Conservation (phyloP, 2,888 invertebrate species). For the Choreutis nemorana region DNA sequence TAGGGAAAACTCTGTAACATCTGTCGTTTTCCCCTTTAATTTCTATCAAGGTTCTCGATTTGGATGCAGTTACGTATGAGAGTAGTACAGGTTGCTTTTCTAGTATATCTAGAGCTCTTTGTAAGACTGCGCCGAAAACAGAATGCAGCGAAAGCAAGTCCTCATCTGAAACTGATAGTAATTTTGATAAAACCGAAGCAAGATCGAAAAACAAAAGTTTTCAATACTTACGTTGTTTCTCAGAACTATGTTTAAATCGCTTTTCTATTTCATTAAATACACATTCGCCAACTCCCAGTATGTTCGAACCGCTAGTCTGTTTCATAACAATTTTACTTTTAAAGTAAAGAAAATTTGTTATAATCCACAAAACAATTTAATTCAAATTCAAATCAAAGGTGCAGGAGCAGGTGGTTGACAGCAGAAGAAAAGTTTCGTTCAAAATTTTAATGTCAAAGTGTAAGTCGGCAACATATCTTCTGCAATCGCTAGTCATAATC, state of each 20-base stretch:
- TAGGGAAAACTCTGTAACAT: constrained; percentile 69
- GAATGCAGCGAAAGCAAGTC: constrained; percentile 64
- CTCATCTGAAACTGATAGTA: constrained; percentile 64
- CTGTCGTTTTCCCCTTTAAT: constrained; percentile 60
- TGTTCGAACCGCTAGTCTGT: constrained; percentile 14
- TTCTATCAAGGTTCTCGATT: constrained; percentile 60
- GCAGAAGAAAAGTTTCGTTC: too few relatives aligned
- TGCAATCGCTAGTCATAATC: too few relatives aligned
- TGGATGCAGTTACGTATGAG: constrained; percentile 46
- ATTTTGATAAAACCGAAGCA: neutral
- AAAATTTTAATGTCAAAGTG: too few relatives aligned
- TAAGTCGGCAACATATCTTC: too few relatives aligned
- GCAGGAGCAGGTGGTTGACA: too few relatives aligned
- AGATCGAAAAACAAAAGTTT: neutral
- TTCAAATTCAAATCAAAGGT: too few relatives aligned
- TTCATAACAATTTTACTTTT: constrained; percentile 13
- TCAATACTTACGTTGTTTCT: constrained; percentile 19
- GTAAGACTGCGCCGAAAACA: constrained; percentile 65
- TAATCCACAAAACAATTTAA: too few relatives aligned
- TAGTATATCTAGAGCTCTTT: constrained; percentile 68
- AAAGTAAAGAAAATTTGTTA: too few relatives aligned
- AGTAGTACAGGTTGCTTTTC: constrained; percentile 62
- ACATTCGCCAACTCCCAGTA: constrained; percentile 21
- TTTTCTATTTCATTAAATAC: constrained; percentile 25
- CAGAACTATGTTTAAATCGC: constrained; percentile 15